phyloP scores from a whole-genome alignment of 2,888 invertebrate species.

The Apotomis turbidana region DNA sequence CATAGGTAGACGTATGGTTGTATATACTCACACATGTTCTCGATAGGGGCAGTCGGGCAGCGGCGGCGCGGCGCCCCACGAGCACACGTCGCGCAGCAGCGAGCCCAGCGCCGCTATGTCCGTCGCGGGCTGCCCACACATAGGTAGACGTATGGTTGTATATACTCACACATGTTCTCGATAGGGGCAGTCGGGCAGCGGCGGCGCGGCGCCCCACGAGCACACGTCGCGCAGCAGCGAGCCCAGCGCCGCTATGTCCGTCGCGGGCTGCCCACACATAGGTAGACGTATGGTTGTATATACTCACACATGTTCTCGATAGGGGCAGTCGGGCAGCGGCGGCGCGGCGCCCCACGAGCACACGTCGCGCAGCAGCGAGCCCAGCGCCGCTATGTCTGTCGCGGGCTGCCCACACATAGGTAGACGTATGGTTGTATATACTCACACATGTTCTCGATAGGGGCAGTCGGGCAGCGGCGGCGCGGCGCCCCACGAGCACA shows the following conservation, averaged over 20 bases:
- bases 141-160: neutral
- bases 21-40: constrained; percentile 71
- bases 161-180: constrained; percentile 74
- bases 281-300: neutral
- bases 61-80: constrained; percentile 88
- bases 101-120: constrained; percentile 93
- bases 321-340: constrained; percentile 78
- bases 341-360: constrained; percentile 89
- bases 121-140: no score
- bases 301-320: constrained; percentile 76
- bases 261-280: no score
- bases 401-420: no score
- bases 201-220: constrained; percentile 88
- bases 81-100: constrained; percentile 91
- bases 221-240: constrained; percentile 92
- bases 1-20: neutral
- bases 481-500: constrained; percentile 88
- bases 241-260: constrained; percentile 91
- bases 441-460: constrained; percentile 77
- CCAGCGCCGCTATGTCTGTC: constrained; percentile 91
- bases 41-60: constrained; percentile 77
- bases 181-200: constrained; percentile 77
- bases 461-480: constrained; percentile 83
- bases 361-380: constrained; percentile 92
- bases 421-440: constrained; percentile 33